phyloP scores from a whole-genome alignment of 2,797 vertebrate genomes.

The Cryptoblepharus egeriae region DNA sequence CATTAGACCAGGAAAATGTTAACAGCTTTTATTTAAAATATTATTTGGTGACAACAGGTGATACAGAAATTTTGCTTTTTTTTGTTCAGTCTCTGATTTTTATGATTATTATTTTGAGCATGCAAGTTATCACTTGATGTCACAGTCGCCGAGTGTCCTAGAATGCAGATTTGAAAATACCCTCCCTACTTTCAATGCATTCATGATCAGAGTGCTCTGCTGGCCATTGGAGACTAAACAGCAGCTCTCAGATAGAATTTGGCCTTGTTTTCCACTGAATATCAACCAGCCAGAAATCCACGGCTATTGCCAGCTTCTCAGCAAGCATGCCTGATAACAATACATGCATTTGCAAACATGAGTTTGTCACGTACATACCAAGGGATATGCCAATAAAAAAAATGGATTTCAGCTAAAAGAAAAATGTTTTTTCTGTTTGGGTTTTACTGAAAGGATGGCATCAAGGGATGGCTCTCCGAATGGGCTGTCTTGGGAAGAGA shows the following conservation, averaged over 20 bases:
- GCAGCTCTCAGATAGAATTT: not conserved
- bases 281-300: not conserved
- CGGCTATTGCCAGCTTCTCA: not conserved
- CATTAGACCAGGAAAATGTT: not conserved
- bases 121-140: not conserved
- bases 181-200: not conserved
- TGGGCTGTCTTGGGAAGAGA: not conserved
- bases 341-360: not conserved
- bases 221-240: not conserved
- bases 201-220: conserved; percentile 28
- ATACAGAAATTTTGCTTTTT: not conserved
- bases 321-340: not conserved
- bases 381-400: not conserved
- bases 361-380: not conserved
- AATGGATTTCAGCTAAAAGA: not conserved
- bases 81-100: not conserved
- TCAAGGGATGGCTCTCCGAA: not conserved
- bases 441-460: not conserved
- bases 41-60: not conserved
- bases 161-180: not conserved
- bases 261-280: not conserved
- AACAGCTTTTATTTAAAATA: not conserved
- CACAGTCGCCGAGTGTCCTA: not conserved
- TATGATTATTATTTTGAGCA: not conserved
- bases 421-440: not conserved